Conservation (phyloP, 2,888 invertebrate species). For the Sinohyriopsis cumingii region DNA sequence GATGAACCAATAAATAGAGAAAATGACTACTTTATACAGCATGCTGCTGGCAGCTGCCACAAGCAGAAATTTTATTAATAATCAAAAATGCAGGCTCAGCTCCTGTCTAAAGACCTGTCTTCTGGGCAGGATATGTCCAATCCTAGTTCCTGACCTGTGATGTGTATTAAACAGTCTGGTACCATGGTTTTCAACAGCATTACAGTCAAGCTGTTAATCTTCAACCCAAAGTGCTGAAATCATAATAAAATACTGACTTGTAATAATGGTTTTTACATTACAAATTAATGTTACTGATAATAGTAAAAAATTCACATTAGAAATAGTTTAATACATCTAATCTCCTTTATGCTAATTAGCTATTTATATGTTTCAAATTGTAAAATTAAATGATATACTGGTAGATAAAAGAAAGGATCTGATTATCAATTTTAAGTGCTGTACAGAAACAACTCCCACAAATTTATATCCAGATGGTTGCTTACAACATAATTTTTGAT, state of each 20-base stretch:
- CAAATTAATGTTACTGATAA: background rate
- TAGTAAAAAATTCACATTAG: background rate
- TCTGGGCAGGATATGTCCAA: slow-evolving; percentile 53
- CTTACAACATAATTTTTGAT: no score
- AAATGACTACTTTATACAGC: no score
- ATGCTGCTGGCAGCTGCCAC: background rate
- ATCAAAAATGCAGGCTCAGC: background rate
- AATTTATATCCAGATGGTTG: no score
- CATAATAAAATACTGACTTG: background rate
- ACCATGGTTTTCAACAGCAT: slow-evolving; percentile 69
- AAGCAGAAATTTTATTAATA: background rate
- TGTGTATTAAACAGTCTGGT: slow-evolving; percentile 70
- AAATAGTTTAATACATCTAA: background rate
- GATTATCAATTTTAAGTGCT: no score
- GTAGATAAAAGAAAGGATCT: no score
- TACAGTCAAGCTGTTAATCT: slow-evolving; percentile 68
- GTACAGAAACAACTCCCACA: no score
- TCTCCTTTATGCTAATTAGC: no score
- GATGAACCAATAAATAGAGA: no score
- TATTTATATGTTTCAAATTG: no score
- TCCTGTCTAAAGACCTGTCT: slow-evolving; percentile 43
- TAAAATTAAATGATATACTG: no score
- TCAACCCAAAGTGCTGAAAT: slow-evolving; percentile 67
- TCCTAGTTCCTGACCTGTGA: slow-evolving; percentile 67
- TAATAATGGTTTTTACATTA: background rate